These are phyloP conservation scores for Drosophila anceps DNA, from an alignment of 2,888 invertebrate genomes.

Conservation along the genomic window DNA sequence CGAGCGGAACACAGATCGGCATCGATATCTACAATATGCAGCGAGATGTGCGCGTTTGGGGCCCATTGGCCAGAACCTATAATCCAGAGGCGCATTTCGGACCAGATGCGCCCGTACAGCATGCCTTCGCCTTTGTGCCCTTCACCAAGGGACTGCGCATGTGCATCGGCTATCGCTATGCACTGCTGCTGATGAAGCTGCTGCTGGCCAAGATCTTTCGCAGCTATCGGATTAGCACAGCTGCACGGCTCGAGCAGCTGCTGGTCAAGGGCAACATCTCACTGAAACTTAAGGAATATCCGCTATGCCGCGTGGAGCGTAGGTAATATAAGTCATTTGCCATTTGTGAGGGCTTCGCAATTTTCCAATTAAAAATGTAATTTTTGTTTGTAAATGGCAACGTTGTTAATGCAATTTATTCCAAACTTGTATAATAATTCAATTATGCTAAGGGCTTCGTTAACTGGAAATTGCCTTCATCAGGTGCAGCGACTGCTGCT, in stretches of 20 bases:
- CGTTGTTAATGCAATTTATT: slow-evolving; percentile 66
- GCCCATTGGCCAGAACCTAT: slow-evolving; percentile 72
- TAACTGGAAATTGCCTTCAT: slow-evolving; percentile 49
- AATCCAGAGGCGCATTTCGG: slow-evolving; percentile 83
- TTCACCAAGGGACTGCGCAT: slow-evolving; percentile 84
- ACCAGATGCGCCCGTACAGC: slow-evolving; percentile 50
- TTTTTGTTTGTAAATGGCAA: slow-evolving; percentile 60
- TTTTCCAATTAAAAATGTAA: slow-evolving; percentile 74
- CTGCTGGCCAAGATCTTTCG: slow-evolving; percentile 82
- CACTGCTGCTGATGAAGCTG: slow-evolving; percentile 80
- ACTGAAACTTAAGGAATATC: slow-evolving; percentile 80
- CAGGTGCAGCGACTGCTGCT: not conserved
- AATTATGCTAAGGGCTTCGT: slow-evolving; percentile 48
- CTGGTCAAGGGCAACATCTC: slow-evolving; percentile 82
- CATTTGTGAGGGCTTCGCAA: slow-evolving; percentile 36
- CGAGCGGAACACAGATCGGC: slow-evolving; percentile 81
- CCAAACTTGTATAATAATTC: slow-evolving; percentile 57
- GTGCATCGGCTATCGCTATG: slow-evolving; percentile 84
- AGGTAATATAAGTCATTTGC: slow-evolving; percentile 38
- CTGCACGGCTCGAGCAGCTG: slow-evolving; percentile 70
- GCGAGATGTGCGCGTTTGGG: slow-evolving; percentile 81
- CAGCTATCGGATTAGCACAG: slow-evolving; percentile 74
- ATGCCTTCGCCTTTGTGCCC: slow-evolving; percentile 83
- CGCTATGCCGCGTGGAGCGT: slow-evolving; percentile 71
- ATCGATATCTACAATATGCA: slow-evolving; percentile 84